Percentiles rank a stretch among this genome's conserved stretches.
phyloP scores from a whole-genome alignment of 2,797 vertebrate species.

The Etheostoma perlongum region DNA sequence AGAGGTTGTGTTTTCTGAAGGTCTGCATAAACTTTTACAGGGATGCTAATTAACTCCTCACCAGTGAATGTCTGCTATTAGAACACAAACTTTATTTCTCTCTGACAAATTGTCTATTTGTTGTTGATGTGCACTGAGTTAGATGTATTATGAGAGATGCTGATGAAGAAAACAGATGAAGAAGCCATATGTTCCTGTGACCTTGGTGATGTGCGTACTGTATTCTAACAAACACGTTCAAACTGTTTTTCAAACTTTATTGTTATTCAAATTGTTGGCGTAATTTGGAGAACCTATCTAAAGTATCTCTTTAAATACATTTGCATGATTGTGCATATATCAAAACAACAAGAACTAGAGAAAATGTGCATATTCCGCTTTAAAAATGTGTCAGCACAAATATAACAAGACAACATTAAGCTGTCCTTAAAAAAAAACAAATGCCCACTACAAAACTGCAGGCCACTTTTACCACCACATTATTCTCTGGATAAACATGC shows the following conservation, averaged over 20 bases:
- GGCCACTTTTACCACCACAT: not conserved
- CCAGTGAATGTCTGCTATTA: slow-evolving; percentile 4
- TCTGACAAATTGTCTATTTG: slow-evolving; percentile 15
- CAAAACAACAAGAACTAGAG: not conserved
- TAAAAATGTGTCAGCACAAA: not conserved
- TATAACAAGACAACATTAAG: not conserved
- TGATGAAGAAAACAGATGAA: slow-evolving; percentile 32
- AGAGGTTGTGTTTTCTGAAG: slow-evolving; percentile 32
- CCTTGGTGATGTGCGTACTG: not conserved
- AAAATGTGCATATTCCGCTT: not conserved
- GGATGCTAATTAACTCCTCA: slow-evolving; percentile 38
- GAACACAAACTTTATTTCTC: slow-evolving; percentile 6
- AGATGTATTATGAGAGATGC: slow-evolving; percentile 5
- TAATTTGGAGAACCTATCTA: not conserved
- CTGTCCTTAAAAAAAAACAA: not conserved
- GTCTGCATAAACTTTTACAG: slow-evolving; percentile 44
- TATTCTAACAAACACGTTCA: not conserved
- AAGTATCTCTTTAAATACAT: not conserved
- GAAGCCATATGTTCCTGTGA: slow-evolving; percentile 47
- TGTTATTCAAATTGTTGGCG: not conserved
- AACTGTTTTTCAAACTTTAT: not conserved
- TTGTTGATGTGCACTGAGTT: not conserved
- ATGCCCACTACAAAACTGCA: not conserved
- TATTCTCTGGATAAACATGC: not conserved
- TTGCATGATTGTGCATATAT: not conserved